Evolutionary conservation across 2,888 invertebrate species (phyloP), one percentile per base, ranked within the genome.

Genomic region (Nycteola revayana): DNA sequence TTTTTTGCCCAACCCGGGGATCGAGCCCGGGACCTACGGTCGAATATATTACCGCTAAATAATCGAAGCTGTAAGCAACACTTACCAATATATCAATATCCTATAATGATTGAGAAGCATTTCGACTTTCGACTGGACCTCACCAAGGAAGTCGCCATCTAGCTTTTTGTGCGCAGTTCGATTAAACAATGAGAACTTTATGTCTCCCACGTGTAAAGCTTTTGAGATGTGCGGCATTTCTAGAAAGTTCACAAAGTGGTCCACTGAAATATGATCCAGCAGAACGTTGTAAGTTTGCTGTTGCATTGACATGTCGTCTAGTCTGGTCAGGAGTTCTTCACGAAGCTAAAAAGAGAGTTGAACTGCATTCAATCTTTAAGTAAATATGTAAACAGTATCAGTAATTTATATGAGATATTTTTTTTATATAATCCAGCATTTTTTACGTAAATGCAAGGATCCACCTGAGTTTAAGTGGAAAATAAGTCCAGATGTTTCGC

Each of bases 131-230:
- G 89, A 76, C 10, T 91, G 90, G 1, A 93, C 89, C 0, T 93
- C 92, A 46, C 91, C 90, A 84, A 94, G 89, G 28, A 94, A 88
- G 66, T 96, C 96, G 3, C 78, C 71, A 22, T 89, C 72, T 9
- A 95, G 71, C 48, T 57, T 59, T 0, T 26, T 28, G 1, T 66
- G 58, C 0, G 66, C 67, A 0, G 60, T 65, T 0, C 1, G 20
- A 21, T 78, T 80, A 21, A 60, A 58, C 34, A 73, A 72, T 0
- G 55, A 41, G 26, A 79, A 80, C 9, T 89, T 73, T n/a, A 89
- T 77, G 51, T 91, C 90, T 0, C 95, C 95, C 0, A 95, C 94
- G 59, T 96, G 95, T 29, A 96, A 90, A 0, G 93, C 91, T 6
- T 86, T 79, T 9, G 92, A 83, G 0, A 93, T 82, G 10, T 89